A percentile compares a stretch with the other conserved stretches of the same genome.
Conservation (phyloP, 2,797 vertebrate species). For the Moxostoma hubbsi region DNA sequence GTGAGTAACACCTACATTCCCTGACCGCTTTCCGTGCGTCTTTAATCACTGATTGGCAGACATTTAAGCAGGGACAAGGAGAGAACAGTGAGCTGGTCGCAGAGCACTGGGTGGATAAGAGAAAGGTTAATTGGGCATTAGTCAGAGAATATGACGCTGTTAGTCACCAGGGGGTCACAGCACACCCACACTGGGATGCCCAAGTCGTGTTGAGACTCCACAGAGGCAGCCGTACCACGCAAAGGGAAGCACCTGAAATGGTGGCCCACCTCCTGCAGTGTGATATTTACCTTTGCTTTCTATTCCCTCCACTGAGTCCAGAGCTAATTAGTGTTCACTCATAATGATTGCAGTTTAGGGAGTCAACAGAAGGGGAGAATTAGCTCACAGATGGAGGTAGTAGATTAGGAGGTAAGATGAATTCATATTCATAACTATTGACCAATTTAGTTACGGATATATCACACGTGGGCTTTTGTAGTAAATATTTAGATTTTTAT, state of each 20-base stretch:
- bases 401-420: conserved; percentile 11
- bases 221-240: conserved; percentile 39
- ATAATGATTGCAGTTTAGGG: conserved; percentile 44
- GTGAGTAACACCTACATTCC: conserved; percentile 75
- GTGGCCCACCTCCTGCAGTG: conserved; percentile 51
- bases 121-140: conserved; percentile 86
- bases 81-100: conserved; percentile 24
- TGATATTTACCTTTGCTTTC: conserved; percentile 59
- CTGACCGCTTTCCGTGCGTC: not conserved
- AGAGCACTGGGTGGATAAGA: conserved; percentile 17
- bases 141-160: conserved; percentile 61
- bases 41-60: conserved; percentile 36
- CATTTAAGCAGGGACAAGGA: conserved; percentile 43
- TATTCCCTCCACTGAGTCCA: conserved; percentile 43
- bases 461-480: not conserved
- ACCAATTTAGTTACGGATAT: conserved; percentile 10
- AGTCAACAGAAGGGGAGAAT: conserved; percentile 45
- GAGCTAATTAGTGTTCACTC: conserved; percentile 54
- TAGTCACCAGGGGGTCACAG: conserved; percentile 46
- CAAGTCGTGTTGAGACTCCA: conserved; percentile 44
- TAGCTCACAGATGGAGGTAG: conserved; percentile 19
- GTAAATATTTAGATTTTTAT: conserved; percentile 3
- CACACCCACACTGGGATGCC: conserved; percentile 46
- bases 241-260: conserved; percentile 55
- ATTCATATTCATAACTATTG: conserved; percentile 29